These are phyloP conservation scores for Sitophilus oryzae DNA, from an alignment of 1,140 invertebrate species.

Conservation along the genomic window DNA sequence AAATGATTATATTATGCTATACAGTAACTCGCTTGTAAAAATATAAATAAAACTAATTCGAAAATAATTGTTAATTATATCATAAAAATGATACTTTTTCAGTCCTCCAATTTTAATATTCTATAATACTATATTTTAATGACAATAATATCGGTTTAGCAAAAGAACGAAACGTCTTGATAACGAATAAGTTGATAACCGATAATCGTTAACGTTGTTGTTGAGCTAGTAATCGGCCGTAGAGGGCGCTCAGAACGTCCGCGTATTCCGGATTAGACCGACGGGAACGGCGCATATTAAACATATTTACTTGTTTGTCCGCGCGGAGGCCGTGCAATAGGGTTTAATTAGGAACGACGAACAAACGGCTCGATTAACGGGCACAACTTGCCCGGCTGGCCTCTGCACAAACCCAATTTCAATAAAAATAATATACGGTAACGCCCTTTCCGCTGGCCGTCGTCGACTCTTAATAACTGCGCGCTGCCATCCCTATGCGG, in stretches of 20 bases:
- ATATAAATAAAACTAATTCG: too few relatives aligned
- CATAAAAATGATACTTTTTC: too few relatives aligned
- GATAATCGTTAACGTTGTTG: slow-evolving; percentile 15
- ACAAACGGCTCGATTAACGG: slow-evolving; percentile 20
- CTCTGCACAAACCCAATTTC: slow-evolving; percentile 21
- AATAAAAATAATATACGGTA: slow-evolving; percentile 26
- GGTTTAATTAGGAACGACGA: slow-evolving; percentile 23
- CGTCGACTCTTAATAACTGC: slow-evolving; percentile 25
- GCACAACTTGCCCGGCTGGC: slow-evolving; percentile 19
- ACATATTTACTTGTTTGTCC: slow-evolving; percentile 25
- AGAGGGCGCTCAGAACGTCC: slow-evolving; percentile 12
- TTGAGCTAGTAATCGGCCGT: slow-evolving; percentile 17
- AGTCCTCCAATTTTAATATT: too few relatives aligned
- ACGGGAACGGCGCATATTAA: slow-evolving; percentile 23
- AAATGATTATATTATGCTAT: too few relatives aligned
- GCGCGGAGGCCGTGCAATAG: slow-evolving; percentile 18
- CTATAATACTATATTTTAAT: too few relatives aligned
- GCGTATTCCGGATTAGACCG: slow-evolving; percentile 20
- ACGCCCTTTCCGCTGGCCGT: slow-evolving; percentile 17
- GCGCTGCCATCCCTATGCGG: slow-evolving; percentile 15
- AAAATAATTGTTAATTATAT: too few relatives aligned
- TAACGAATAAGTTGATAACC: slow-evolving; percentile 13
- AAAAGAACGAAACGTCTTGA: too few relatives aligned
- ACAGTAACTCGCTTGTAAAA: too few relatives aligned
- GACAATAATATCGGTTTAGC: too few relatives aligned